Evolutionary conservation across 1,140 invertebrate genomes (phyloP), one percentile per base, ranked within the genome.

Genomic region (Musca vetustissima): DNA sequence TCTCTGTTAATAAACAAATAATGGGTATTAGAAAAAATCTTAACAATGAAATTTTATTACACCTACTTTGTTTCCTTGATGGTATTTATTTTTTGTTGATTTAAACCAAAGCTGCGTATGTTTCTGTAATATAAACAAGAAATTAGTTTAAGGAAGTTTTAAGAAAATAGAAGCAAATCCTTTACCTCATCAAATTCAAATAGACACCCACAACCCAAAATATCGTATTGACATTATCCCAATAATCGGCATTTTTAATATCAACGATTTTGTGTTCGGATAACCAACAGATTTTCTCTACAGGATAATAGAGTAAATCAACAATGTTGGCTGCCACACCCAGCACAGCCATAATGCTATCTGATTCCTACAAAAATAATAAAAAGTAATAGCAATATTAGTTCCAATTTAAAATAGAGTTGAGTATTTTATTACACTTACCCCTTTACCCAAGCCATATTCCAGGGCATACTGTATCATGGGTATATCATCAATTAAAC

Each of bases 251-350:
- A 72, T 90, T 84, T 24, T 89, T 83, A 1, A 87, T 78, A 28
- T 83, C 83, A 49, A 89, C 77, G 21, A 95, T 83, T 70, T 90
- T 89, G 59, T 89, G 87, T 74, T 93, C 91, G 6, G 89, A 87
- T 6, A 92, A 84, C 93, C 93, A 96, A 67, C 89, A 91, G 0
- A 94, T 87, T 80, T 95, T 93, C 76, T 96, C 93, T 32, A 93
- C 83, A 0, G 92, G 92, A 76, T 91, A 90, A 80, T 90, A 95
- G 9, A 91, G 73, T 73, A 92, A 86, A 79, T 94, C 92, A 11
- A 92, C 86, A 24, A 89, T 74, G 83, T 93, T 93, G 68, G 88
- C 88, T 1, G 90, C 73, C 1, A 95, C 83, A 14, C 90, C 89
- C 4, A 92, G 76, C 11, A 85, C 75, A 71, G 89, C 87, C 73